These are phyloP conservation scores for Stratiomys singularior DNA, from an alignment of 2,888 invertebrate genomes.

Conservation along the genomic window DNA sequence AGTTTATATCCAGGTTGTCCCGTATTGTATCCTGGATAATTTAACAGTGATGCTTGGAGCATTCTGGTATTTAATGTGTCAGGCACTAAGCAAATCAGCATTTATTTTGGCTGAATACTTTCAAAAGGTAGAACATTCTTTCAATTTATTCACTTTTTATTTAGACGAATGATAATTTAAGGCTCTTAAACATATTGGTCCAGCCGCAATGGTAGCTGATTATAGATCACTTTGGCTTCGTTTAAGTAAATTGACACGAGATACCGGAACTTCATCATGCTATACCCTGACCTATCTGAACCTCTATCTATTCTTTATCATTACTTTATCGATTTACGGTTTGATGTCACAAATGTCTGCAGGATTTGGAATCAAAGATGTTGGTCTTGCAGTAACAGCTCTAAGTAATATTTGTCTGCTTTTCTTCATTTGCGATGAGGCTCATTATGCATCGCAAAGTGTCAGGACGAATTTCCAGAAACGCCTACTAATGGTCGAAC, in stretches of 20 bases:
- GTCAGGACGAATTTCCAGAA: constrained; percentile 79
- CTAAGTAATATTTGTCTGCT: constrained; percentile 72
- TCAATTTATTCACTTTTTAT: not conserved
- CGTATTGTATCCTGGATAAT: constrained; percentile 76
- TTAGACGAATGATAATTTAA: constrained; percentile 55
- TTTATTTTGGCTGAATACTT: constrained; percentile 76
- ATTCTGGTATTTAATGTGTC: constrained; percentile 77
- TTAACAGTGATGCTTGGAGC: constrained; percentile 76
- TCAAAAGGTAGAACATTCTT: constrained; percentile 66
- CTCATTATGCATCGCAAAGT: constrained; percentile 78
- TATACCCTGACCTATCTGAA: constrained; percentile 76
- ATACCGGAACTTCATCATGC: constrained; percentile 75
- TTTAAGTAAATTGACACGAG: constrained; percentile 74
- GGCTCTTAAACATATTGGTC: constrained; percentile 75
- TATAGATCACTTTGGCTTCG: constrained; percentile 78
- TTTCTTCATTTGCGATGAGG: constrained; percentile 80
- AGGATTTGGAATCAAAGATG: constrained; percentile 78
- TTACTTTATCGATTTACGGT: constrained; percentile 80
- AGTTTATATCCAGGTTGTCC: constrained; percentile 66
- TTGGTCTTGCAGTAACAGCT: constrained; percentile 76
- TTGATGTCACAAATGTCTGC: constrained; percentile 78
- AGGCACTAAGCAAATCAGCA: constrained; percentile 73
- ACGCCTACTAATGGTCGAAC: constrained; percentile 76
- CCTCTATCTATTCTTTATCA: constrained; percentile 76
- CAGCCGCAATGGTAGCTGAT: constrained; percentile 75